Evolutionary conservation across 2,113 vertebrate genomes (phyloP).

Genomic region (Eulemur macaco): DNA sequence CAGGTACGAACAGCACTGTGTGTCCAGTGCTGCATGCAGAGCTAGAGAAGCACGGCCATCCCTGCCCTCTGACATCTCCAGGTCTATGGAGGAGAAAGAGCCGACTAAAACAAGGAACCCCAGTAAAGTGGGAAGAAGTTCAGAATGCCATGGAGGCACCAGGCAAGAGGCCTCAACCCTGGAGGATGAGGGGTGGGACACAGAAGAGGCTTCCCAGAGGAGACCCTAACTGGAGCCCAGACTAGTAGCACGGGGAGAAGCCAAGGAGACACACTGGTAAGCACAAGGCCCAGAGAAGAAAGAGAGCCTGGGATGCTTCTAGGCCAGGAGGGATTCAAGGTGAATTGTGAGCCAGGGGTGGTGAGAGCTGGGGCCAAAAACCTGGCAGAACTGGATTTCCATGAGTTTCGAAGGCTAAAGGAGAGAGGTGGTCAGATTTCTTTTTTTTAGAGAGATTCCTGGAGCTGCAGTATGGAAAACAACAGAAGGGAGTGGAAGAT

Average conservation of each 20-base stretch:
- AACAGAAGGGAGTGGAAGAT: neutral
- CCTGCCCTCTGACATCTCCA: neutral
- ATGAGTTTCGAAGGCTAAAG: neutral
- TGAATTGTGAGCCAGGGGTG: too few relatives aligned
- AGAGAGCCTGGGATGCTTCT: neutral
- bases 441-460: neutral
- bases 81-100: neutral
- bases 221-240: neutral
- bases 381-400: neutral
- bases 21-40: neutral
- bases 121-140: neutral
- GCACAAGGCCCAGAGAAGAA: neutral
- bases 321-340: neutral
- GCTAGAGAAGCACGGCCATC: rapidly evolving
- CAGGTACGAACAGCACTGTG: neutral
- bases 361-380: neutral
- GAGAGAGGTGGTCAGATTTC: neutral
- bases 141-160: neutral
- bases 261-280: neutral
- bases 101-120: neutral
- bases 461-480: neutral
- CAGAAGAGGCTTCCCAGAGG: neutral
- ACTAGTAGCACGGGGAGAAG: neutral
- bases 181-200: rapidly evolving
- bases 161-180: too few relatives aligned